Conservation (phyloP, 2,113 vertebrate genomes). For the Nesoenas mayeri region DNA sequence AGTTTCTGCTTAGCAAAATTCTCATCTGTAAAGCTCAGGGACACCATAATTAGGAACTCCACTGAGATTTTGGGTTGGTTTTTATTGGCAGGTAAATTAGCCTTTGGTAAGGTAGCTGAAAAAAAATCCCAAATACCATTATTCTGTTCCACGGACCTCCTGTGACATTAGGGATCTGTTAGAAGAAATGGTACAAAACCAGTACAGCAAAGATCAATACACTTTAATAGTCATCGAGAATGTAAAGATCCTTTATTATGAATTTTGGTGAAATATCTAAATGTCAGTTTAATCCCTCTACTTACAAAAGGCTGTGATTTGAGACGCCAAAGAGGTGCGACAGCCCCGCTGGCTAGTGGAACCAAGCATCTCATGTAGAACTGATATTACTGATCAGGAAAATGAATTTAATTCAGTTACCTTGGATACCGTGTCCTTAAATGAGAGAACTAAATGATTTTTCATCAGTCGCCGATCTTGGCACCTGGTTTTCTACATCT, state of each 20-base stretch:
- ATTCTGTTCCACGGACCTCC: background rate
- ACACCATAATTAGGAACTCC: background rate
- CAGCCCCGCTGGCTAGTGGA: background rate
- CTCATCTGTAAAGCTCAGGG: background rate
- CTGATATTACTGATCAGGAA: background rate
- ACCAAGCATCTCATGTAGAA: background rate
- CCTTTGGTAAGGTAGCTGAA: background rate
- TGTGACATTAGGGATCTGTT: background rate
- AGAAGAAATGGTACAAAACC: background rate
- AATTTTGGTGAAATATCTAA: background rate
- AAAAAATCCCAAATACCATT: background rate
- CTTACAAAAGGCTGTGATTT: background rate
- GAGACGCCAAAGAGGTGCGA: background rate
- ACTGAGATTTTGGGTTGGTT: background rate
- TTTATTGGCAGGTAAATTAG: background rate
- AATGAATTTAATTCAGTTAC: background rate
- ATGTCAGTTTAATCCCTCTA: background rate
- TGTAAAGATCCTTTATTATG: background rate
- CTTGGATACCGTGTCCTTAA: background rate
- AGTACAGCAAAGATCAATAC: background rate
- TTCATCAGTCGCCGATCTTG: background rate
- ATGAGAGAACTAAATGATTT: background rate
- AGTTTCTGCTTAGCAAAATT: slow-evolving; percentile 1
- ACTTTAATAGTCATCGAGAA: background rate
- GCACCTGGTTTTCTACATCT: background rate